Evolutionary conservation across 2,113 vertebrate species (phyloP).

Genomic region (Nesogale talazaci): DNA sequence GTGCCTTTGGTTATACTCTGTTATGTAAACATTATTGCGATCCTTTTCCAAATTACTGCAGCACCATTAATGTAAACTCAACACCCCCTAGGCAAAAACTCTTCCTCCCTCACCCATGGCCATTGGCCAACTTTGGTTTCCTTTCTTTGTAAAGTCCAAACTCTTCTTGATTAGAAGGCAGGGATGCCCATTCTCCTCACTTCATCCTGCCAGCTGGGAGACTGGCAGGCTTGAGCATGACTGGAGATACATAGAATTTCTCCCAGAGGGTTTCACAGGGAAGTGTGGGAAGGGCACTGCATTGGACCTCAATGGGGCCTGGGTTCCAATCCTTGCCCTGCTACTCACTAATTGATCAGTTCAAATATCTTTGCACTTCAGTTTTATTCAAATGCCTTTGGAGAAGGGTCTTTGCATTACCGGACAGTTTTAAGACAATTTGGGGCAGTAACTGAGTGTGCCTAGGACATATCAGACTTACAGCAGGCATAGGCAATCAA

Average conservation of each 20-base stretch:
- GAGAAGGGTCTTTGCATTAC: background rate
- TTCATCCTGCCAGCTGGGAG: background rate
- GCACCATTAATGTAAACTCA: no score
- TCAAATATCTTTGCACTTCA: background rate
- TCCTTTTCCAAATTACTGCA: no score
- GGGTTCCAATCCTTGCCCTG: background rate
- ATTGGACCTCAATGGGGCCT: background rate
- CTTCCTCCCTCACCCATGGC: no score
- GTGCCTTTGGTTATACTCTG: no score
- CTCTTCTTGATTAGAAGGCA: background rate
- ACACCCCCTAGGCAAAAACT: no score
- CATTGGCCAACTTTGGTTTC: no score
- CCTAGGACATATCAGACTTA: background rate
- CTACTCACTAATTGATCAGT: background rate
- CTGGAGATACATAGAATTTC: background rate
- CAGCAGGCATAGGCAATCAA: background rate
- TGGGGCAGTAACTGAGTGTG: background rate
- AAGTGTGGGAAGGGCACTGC: background rate
- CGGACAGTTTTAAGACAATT: background rate
- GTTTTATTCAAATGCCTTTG: background rate
- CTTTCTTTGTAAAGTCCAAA: background rate
- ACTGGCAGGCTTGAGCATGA: no score
- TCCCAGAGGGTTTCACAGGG: background rate
- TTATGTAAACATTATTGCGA: no score
- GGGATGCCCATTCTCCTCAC: background rate